Conservation (phyloP, 2,888 invertebrate genomes). For the Thymelicus acteon region DNA sequence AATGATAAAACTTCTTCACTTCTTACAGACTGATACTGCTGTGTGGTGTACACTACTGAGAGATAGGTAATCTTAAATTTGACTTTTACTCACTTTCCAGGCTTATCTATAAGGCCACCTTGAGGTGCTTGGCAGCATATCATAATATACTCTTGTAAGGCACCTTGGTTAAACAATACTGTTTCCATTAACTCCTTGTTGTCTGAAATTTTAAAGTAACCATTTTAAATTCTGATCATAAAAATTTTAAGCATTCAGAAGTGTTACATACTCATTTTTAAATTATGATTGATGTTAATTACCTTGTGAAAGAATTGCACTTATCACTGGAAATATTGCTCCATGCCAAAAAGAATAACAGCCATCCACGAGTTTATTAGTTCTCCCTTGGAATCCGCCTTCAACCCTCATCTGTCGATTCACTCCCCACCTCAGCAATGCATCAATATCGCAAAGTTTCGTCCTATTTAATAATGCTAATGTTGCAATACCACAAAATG, state of each 20-base stretch:
- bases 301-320: slow-evolving; percentile 88
- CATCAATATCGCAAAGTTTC: slow-evolving; percentile 89
- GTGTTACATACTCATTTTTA: too few relatives aligned
- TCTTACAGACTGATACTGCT: too few relatives aligned
- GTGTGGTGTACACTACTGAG: too few relatives aligned
- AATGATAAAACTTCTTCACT: too few relatives aligned
- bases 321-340: slow-evolving; percentile 94
- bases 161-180: slow-evolving; percentile 92
- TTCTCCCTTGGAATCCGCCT: slow-evolving; percentile 98
- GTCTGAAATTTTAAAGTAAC: slow-evolving; percentile 58
- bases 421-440: slow-evolving; percentile 93
- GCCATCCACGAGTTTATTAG: slow-evolving; percentile 99
- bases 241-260: too few relatives aligned
- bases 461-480: slow-evolving; percentile 92
- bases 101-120: slow-evolving; percentile 98
- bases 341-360: slow-evolving; percentile 99
- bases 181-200: slow-evolving; percentile 78
- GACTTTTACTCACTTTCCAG: slow-evolving; percentile 92
- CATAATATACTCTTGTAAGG: slow-evolving; percentile 97
- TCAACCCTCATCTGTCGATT: slow-evolving; percentile 97
- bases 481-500: slow-evolving; percentile 97
- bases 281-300: neutral
- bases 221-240: neutral
- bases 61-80: neutral
- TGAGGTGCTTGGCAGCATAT: slow-evolving; percentile 94